A percentile compares a stretch with the other conserved stretches of the same genome.
Evolutionary conservation across 1,140 invertebrate genomes (phyloP).

Genomic region (Bombus vancouverensis): DNA sequence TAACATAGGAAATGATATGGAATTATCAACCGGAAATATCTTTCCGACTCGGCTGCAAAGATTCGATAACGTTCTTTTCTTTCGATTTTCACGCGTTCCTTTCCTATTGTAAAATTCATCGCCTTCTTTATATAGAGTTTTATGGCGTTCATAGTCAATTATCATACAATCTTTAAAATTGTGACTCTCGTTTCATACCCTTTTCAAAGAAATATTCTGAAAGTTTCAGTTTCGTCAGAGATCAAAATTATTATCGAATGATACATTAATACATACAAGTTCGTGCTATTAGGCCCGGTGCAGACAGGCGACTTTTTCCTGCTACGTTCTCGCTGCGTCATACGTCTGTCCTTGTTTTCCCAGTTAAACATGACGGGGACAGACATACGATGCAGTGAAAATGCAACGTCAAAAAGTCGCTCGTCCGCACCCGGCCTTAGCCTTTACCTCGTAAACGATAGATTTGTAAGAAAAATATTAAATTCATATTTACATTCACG

Average conservation of each 20-base stretch:
- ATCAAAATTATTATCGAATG: background rate
- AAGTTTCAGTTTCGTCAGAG: background rate
- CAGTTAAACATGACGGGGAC: no score
- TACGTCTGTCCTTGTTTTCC: no score
- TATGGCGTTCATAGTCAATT: background rate
- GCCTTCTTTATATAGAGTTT: no score
- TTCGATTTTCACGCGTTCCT: constrained; percentile 6
- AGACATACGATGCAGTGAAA: no score
- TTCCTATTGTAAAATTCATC: background rate
- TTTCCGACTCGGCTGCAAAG: constrained; percentile 28
- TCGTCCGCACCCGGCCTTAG: no score
- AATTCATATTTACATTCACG: no score
- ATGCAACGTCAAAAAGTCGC: no score
- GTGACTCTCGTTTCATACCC: background rate
- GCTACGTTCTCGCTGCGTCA: no score
- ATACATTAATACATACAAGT: background rate
- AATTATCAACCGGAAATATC: constrained; percentile 64
- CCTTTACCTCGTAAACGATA: background rate
- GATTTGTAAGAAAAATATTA: background rate
- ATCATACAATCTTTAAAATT: background rate
- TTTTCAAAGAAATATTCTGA: background rate
- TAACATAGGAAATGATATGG: constrained; percentile 54
- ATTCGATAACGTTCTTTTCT: constrained; percentile 52
- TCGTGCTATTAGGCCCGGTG: background rate
- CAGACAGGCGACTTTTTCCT: no score